A percentile compares a stretch with the other conserved stretches of the same genome.
phyloP scores from a whole-genome alignment of 1,140 invertebrate species.

The Saccostrea glomerata region DNA sequence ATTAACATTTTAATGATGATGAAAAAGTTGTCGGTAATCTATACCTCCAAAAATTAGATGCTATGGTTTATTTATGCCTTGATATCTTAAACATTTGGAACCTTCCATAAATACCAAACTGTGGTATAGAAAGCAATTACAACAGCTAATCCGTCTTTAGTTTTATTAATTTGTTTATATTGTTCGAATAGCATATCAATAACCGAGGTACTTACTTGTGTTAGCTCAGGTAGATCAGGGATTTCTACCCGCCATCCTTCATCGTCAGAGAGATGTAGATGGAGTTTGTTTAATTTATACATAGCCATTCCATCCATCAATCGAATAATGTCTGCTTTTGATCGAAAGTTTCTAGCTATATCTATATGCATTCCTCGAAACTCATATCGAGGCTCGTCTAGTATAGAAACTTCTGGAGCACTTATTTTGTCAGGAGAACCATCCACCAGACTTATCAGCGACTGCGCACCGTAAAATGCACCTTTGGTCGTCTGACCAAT shows the following conservation, averaged over 20 bases:
- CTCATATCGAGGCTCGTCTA: conserved; percentile 62
- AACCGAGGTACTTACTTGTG: conserved; percentile 49
- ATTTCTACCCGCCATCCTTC: conserved; percentile 72
- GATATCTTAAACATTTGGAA: too few relatives aligned
- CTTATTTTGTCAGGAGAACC: conserved; percentile 27
- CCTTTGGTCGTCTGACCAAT: conserved; percentile 58
- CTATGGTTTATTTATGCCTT: neutral
- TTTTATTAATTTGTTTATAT: too few relatives aligned
- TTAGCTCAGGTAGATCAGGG: conserved; percentile 65
- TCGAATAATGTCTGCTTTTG: conserved; percentile 57
- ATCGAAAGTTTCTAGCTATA: conserved; percentile 65
- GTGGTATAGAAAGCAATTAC: too few relatives aligned
- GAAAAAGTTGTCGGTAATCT: neutral
- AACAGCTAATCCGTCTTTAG: too few relatives aligned
- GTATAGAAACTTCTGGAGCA: conserved; percentile 48
- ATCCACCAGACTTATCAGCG: conserved; percentile 62
- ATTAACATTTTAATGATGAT: neutral
- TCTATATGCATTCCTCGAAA: conserved; percentile 69
- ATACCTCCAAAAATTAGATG: neutral
- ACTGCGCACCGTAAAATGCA: conserved; percentile 69
- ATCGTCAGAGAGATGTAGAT: conserved; percentile 71
- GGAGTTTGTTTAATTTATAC: conserved; percentile 71
- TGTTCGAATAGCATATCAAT: too few relatives aligned
- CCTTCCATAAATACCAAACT: too few relatives aligned
- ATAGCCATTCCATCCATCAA: conserved; percentile 66